These are phyloP conservation scores for Adelges cooleyi DNA, from an alignment of 1,140 invertebrate species.

Conservation along the genomic window DNA sequence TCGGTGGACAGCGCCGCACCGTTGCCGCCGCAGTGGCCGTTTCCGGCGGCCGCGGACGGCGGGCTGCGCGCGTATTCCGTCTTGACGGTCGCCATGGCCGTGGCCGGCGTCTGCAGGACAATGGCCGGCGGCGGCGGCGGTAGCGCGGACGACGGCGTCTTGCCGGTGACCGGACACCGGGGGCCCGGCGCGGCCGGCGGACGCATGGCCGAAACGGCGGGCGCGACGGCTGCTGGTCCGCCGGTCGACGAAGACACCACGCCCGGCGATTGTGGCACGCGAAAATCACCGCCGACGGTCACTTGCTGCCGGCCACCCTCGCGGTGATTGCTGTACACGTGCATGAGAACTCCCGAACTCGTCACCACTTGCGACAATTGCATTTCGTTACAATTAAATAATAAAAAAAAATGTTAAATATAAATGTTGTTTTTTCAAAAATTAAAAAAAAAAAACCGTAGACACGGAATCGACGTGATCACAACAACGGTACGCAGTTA, in stretches of 20 bases:
- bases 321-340: conserved; percentile 17
- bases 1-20: conserved; percentile 29
- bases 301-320: background rate
- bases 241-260: conserved; percentile 30
- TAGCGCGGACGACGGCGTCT: background rate
- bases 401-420: no score
- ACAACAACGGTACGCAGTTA: no score
- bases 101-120: no score
- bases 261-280: conserved; percentile 28
- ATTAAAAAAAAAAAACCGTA: no score
- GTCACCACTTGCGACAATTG: conserved; percentile 20
- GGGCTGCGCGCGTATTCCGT: conserved; percentile 19
- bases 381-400: no score
- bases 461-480: no score
- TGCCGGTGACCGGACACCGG: background rate
- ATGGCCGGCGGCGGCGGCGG: conserved; percentile 12
- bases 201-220: conserved; percentile 6
- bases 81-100: background rate
- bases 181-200: conserved; percentile 25
- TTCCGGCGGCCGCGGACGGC: background rate
- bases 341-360: conserved; percentile 7
- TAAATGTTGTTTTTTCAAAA: no score
- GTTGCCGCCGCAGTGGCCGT: background rate
- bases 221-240: conserved; percentile 19
- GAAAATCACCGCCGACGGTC: conserved; percentile 4